Conservation (phyloP, 2,113 vertebrate species). For the Meriones unguiculatus region DNA sequence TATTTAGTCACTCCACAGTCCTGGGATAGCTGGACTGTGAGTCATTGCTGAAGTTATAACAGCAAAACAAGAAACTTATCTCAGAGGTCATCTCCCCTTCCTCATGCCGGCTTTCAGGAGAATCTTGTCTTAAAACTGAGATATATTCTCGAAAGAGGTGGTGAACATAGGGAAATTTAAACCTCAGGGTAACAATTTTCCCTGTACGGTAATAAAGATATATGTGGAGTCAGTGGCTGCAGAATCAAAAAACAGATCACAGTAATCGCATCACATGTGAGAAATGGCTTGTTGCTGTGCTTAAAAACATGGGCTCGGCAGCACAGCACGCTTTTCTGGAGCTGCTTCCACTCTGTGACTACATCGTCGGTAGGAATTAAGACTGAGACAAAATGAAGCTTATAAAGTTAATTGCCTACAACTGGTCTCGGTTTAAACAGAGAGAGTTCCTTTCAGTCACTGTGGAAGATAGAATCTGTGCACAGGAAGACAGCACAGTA, state of each 20-base stretch:
- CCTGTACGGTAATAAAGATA: constrained; percentile 79
- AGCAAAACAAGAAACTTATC: constrained; percentile 39
- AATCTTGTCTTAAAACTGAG: constrained; percentile 57
- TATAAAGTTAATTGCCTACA: constrained; percentile 51
- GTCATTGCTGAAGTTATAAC: constrained; percentile 34
- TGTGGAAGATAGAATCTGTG: neutral
- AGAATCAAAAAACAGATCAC: constrained; percentile 86
- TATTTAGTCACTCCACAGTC: constrained; percentile 42
- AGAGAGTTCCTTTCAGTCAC: constrained; percentile 29
- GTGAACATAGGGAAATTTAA: constrained; percentile 73
- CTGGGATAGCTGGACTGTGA: constrained; percentile 51
- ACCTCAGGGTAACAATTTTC: constrained; percentile 72
- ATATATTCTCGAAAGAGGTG: constrained; percentile 53
- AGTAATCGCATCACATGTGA: constrained; percentile 84
- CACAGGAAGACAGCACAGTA: neutral
- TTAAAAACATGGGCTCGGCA: constrained; percentile 72
- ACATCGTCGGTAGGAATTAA: constrained; percentile 57
- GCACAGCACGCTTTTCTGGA: constrained; percentile 68
- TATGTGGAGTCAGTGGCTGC: constrained; percentile 73
- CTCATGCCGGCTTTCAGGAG: neutral
- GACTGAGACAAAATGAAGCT: constrained; percentile 62
- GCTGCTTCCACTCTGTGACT: constrained; percentile 19
- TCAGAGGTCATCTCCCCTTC: constrained; percentile 1
- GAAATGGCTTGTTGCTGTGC: constrained; percentile 84
- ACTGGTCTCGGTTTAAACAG: constrained; percentile 31